Conservation (phyloP, 37 sponge, comb jelly and placozoan genomes). For the Halichondria panicea region DNA sequence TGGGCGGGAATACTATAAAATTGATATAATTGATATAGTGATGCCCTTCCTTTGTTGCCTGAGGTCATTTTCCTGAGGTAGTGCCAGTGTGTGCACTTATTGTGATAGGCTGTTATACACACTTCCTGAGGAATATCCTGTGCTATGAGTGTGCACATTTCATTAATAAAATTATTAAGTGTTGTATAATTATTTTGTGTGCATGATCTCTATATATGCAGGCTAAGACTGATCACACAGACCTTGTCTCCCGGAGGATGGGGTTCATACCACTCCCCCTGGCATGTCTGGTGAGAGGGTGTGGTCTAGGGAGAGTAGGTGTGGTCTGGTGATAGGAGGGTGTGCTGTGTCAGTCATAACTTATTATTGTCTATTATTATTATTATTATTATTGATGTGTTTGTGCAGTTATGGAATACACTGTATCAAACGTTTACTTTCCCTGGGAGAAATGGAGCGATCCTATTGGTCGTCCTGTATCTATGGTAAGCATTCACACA, state of each 20-base stretch:
- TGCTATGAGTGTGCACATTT: not conserved
- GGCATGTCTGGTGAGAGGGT: conserved; percentile 63
- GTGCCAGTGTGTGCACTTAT: not conserved
- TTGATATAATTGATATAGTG: too few relatives aligned
- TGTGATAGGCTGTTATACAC: not conserved
- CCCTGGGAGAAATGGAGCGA: conserved; percentile 11
- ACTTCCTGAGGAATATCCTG: not conserved
- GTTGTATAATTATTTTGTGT: not conserved
- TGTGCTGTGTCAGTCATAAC: not conserved
- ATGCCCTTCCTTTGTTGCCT: too few relatives aligned
- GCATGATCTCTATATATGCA: not conserved
- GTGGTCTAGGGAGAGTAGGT: not conserved
- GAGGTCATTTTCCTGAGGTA: not conserved
- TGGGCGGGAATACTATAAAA: too few relatives aligned
- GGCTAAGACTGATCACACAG: conserved; percentile 55
- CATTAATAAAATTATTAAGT: not conserved
- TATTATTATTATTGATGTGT: not conserved
- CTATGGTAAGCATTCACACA: conserved; percentile 27
- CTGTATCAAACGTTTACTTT: conserved; percentile 37
- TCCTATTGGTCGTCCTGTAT: conserved; percentile 6
- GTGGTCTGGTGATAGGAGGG: not conserved
- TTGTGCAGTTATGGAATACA: conserved; percentile 35
- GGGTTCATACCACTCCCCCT: conserved; percentile 89
- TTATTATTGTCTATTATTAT: not conserved
- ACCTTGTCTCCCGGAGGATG: conserved; percentile 77